Conservation (phyloP, 2,888 invertebrate genomes). For the Pyrgus malvae region DNA sequence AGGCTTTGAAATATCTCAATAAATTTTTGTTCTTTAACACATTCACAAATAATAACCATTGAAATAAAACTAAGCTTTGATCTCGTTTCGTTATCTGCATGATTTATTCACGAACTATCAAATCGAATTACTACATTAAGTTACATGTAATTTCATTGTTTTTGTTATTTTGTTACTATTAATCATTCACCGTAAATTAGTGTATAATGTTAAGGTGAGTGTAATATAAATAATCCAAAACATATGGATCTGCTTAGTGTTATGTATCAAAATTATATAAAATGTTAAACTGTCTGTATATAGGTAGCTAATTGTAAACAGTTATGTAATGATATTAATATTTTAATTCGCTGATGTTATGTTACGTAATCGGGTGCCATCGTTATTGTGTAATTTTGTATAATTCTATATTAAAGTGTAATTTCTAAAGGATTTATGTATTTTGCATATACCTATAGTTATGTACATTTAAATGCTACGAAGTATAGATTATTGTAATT, state of each 20-base stretch:
- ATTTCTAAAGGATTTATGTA: constrained; percentile 18
- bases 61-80: too few species aligned
- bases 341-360: constrained; percentile 17
- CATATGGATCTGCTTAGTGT: constrained; percentile 21
- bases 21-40: too few species aligned
- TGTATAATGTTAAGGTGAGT: background rate
- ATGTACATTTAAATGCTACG: constrained; percentile 35
- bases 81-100: too few species aligned
- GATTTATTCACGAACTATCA: too few species aligned
- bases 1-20: too few species aligned
- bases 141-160: background rate
- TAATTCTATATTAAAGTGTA: constrained; percentile 23
- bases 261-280: constrained; percentile 20
- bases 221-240: constrained; percentile 14
- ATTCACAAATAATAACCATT: too few species aligned
- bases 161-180: background rate
- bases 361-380: constrained; percentile 24
- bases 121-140: too few species aligned
- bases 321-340: constrained; percentile 8
- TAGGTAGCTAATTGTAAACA: constrained; percentile 22
- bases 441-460: constrained; percentile 34
- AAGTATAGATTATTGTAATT: constrained; percentile 62
- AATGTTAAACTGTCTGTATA: constrained; percentile 18
- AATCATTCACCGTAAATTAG: background rate
- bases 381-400: constrained; percentile 23